Evolutionary conservation across 2,797 vertebrate genomes (phyloP).

Genomic region (Cyclura pinguis): DNA sequence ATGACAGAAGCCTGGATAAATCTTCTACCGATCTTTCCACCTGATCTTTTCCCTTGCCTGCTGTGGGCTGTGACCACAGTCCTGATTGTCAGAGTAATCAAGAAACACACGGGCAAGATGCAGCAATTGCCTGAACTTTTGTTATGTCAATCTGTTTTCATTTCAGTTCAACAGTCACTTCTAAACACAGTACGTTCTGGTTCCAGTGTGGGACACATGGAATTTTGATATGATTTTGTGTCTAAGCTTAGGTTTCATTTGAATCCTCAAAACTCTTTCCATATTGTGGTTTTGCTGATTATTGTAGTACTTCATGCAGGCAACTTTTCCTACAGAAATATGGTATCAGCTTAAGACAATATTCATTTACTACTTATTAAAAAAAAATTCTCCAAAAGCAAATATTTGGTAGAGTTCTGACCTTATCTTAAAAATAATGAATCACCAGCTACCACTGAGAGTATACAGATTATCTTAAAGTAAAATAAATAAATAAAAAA

Average conservation of each 20-base stretch:
- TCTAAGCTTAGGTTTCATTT: not conserved
- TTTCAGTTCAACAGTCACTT: not conserved
- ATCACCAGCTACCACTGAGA: not conserved
- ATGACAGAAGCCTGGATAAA: not conserved
- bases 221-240: not conserved
- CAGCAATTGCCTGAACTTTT: not conserved
- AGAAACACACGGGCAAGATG: not conserved
- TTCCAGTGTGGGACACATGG: not conserved
- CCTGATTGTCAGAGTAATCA: not conserved
- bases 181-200: not conserved
- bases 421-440: conserved; percentile 4
- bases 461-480: not conserved
- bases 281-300: not conserved
- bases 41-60: not conserved
- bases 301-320: not conserved
- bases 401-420: conserved; percentile 15
- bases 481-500: not conserved
- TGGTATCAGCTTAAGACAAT: not conserved
- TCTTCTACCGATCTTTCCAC: not conserved
- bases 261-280: not conserved
- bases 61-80: not conserved
- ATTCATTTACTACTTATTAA: not conserved
- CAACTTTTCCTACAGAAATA: not conserved
- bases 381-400: not conserved
- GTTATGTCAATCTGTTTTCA: not conserved